Conservation (phyloP, 1,140 invertebrate species). For the Drosophila takahashii region DNA sequence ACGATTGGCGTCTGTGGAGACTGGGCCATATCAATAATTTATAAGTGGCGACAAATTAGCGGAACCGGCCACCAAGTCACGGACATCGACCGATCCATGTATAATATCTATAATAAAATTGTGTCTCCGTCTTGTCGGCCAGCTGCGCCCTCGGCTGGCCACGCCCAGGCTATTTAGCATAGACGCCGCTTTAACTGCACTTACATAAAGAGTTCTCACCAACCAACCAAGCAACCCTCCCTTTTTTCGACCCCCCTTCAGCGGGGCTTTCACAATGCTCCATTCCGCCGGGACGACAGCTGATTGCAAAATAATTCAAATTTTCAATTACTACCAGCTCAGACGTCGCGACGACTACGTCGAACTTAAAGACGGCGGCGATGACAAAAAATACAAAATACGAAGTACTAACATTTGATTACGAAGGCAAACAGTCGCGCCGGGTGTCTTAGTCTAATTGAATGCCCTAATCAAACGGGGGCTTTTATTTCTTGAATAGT, state of each 20-base stretch:
- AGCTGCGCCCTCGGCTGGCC: conserved; percentile 31
- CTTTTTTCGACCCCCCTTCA: neutral
- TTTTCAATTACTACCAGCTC: conserved; percentile 69
- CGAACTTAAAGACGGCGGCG: conserved; percentile 31
- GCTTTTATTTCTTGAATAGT: neutral
- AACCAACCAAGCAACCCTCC: too few relatives aligned
- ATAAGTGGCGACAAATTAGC: conserved; percentile 78
- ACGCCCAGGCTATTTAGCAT: conserved; percentile 71
- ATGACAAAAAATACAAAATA: conserved; percentile 40
- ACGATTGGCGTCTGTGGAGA: conserved; percentile 44
- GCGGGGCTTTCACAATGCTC: conserved; percentile 26
- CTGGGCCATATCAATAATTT: conserved; percentile 72
- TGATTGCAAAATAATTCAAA: conserved; percentile 81
- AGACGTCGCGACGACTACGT: conserved; percentile 68
- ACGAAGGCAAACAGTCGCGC: conserved; percentile 41
- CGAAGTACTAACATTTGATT: conserved; percentile 57
- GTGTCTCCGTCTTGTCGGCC: conserved; percentile 25
- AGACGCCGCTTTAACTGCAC: conserved; percentile 65
- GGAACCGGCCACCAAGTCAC: conserved; percentile 75
- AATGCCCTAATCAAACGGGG: conserved; percentile 16
- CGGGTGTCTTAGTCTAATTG: conserved; percentile 17
- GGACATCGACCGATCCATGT: conserved; percentile 51
- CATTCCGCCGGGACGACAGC: conserved; percentile 31
- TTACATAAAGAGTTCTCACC: conserved; percentile 62
- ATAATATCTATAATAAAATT: conserved; percentile 30